Percentiles rank a stretch among this genome's conserved stretches.
Conservation (phyloP, 2,797 vertebrate genomes). For the Tragelaphus eurycerus region DNA sequence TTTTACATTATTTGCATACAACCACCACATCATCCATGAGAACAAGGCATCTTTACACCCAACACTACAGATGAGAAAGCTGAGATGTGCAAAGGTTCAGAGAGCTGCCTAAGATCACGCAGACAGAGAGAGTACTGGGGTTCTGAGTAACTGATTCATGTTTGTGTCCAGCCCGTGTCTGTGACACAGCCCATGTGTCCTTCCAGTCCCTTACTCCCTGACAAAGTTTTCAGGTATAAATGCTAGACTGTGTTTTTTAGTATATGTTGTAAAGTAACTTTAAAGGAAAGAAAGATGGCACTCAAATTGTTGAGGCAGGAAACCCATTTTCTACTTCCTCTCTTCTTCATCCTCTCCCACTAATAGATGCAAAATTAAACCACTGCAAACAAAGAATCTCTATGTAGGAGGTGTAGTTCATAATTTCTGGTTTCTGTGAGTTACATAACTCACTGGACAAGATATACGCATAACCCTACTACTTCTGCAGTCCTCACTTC, state of each 20-base stretch:
- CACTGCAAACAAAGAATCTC: not conserved
- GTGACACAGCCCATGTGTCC: not conserved
- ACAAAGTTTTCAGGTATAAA: not conserved
- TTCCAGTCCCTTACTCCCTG: not conserved
- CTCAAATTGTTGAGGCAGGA: not conserved
- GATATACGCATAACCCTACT: not conserved
- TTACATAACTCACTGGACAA: not conserved
- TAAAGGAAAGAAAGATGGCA: not conserved
- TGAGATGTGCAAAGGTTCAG: not conserved
- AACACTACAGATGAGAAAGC: not conserved
- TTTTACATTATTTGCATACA: not conserved
- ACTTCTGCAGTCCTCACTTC: not conserved
- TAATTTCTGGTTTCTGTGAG: not conserved
- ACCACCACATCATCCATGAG: not conserved
- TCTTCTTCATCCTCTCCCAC: not conserved
- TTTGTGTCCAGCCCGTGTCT: not conserved
- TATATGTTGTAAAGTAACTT: not conserved
- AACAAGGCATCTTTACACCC: not conserved
- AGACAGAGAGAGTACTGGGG: not conserved
- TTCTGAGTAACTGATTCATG: not conserved
- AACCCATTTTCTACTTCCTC: not conserved
- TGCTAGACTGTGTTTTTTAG: not conserved
- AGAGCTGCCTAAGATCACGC: not conserved
- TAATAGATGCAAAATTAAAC: not conserved
- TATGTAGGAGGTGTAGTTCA: accelerated